A percentile compares a stretch with the other conserved stretches of the same genome.
phyloP scores from a whole-genome alignment of 1,140 invertebrate genomes.

The Brachionus paranguensis region DNA sequence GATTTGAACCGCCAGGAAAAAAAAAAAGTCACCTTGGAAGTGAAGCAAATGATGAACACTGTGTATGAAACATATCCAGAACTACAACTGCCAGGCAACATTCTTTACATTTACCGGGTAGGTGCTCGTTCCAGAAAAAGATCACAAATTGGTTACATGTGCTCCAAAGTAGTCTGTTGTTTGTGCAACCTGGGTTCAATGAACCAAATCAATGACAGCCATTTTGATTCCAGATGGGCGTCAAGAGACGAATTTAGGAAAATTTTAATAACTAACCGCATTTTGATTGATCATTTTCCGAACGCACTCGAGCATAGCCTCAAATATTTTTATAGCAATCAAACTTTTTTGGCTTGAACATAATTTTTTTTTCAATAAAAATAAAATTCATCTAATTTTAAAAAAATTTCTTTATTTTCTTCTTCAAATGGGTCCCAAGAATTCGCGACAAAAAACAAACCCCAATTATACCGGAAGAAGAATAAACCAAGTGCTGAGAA shows the following conservation, averaged over 20 bases:
- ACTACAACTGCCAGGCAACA: constrained; percentile 20
- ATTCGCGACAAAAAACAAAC: neutral
- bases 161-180: neutral
- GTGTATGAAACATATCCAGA: constrained; percentile 23
- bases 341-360: neutral
- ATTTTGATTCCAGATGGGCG: constrained; percentile 29
- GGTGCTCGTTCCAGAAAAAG: neutral
- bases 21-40: neutral
- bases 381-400: neutral
- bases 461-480: neutral
- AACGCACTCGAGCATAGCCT: constrained; percentile 13
- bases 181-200: neutral
- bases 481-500: neutral
- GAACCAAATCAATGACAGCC: neutral
- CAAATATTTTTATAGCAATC: constrained; percentile 26
- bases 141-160: neutral
- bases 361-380: neutral
- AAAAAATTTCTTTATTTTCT: neutral
- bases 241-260: constrained; percentile 30
- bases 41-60: neutral
- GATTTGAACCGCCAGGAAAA: neutral
- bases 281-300: constrained; percentile 37
- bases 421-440: neutral
- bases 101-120: constrained; percentile 22
- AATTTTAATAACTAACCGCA: constrained; percentile 38